These are phyloP conservation scores for Odontothrips loti DNA, from an alignment of 2,888 invertebrate genomes.

Conservation along the genomic window DNA sequence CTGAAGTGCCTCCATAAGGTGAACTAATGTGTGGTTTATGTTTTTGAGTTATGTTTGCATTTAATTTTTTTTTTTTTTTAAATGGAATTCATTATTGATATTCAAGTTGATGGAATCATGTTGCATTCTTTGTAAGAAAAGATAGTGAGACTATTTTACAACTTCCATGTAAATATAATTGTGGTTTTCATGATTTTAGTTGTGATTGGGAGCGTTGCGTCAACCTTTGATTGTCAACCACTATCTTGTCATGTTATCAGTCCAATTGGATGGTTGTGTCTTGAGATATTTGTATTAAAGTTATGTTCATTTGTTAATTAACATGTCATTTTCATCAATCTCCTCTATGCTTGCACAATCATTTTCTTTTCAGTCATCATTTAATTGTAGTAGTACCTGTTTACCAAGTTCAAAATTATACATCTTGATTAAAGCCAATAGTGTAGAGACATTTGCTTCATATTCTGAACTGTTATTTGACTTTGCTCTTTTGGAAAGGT, in stretches of 20 bases:
- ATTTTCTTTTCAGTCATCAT: not conserved
- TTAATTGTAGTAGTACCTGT: slow-evolving; percentile 1
- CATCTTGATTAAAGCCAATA: not conserved
- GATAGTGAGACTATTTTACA: not conserved
- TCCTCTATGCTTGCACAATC: not conserved
- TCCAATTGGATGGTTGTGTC: slow-evolving; percentile 2
- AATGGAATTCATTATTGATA: not conserved
- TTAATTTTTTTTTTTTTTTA: not conserved
- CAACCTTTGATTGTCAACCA: not conserved
- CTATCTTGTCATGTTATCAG: not conserved
- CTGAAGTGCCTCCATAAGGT: no score
- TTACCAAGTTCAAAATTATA: not conserved
- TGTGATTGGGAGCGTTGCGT: no score
- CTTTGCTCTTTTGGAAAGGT: no score
- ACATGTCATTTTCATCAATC: not conserved
- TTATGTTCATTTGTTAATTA: not conserved
- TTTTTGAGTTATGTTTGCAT: not conserved
- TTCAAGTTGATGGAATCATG: not conserved
- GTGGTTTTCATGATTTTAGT: no score
- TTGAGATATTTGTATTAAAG: not conserved
- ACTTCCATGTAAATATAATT: not conserved
- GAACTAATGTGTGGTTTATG: not conserved
- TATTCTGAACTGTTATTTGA: not conserved
- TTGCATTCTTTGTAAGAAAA: not conserved
- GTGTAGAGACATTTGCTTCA: not conserved